Base-by-base conservation (phyloP, 2,113 vertebrate genomes). In the Neogale vison region DNA sequence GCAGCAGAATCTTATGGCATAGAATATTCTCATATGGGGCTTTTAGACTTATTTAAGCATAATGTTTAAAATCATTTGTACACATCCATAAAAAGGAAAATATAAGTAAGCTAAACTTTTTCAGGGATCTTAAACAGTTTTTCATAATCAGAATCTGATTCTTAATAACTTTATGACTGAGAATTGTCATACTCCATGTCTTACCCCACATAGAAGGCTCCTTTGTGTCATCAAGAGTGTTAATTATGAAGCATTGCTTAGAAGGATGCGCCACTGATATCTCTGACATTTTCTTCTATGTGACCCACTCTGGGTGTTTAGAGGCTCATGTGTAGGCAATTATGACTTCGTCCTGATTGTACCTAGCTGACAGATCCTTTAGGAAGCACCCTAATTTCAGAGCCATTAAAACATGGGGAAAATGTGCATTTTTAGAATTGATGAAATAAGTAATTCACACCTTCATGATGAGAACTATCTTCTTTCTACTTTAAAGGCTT, bases 361-460 rank as follows among this genome's bases (percentile, higher is more conserved):
- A 81, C 31, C 26, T 59, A 23, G 36, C 21, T 89, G 45, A 45
- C 21, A 92, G 55, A 87, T 86, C 39, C 65, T 95, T 93, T 89
- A 86, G 83, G 71, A 92, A 93, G 15, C 12, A 67, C 77, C 36
- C 76, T 74, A 63, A 96, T 93, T 96, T 96, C 72, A 72, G 82
- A 84, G 10, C 61, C 59, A 89, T 79, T 81, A 79, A 82, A 91
- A 72, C 71, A 5, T 61, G 31, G 23, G 20, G 5, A 7, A 31
- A 47, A 81, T n/a, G 55, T 80, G 52, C 34, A 89, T 63, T 52
- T 93, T 93, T 88, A 86, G 39, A 92, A 86, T 24, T 42, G 71
- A 93, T 88, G n/a, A 88, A 93, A 72, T 96, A 96, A 88, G 88
- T 88, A 69, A 82, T 91, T 94, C 52, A 93, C 47, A 92, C 47